Conservation (phyloP, 2,888 invertebrate species). For the Dasysyrphus tricinctus region DNA sequence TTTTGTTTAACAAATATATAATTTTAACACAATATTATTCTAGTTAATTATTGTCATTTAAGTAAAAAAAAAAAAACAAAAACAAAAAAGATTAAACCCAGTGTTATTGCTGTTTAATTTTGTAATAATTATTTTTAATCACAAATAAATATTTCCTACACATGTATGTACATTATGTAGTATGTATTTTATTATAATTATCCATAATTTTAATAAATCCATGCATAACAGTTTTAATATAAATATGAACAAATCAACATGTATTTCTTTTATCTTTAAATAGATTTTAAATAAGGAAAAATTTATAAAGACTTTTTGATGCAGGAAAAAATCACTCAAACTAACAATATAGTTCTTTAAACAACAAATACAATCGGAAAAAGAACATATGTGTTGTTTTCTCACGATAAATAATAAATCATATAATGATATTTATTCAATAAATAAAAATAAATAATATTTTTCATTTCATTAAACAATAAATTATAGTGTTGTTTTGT, state of each 20-base stretch:
- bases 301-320: constrained; percentile 19
- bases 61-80: neutral
- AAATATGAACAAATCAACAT: constrained; percentile 1
- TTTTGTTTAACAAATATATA: constrained; percentile 9
- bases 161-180: neutral
- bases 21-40: constrained; percentile 10
- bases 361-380: constrained; percentile 9
- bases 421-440: constrained; percentile 11
- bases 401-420: neutral
- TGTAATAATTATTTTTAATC: constrained; percentile 6
- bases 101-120: neutral
- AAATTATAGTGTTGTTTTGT: constrained; percentile 16
- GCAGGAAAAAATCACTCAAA: constrained; percentile 6
- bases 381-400: neutral
- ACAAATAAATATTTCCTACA: constrained; percentile 22
- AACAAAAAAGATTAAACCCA: constrained; percentile 8
- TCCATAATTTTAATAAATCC: constrained; percentile 17
- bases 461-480: constrained; percentile 34
- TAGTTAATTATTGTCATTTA: constrained; percentile 37
- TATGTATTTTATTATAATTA: constrained; percentile 15
- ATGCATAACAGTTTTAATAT: constrained; percentile 25
- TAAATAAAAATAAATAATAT: constrained; percentile 54
- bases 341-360: constrained; percentile 28
- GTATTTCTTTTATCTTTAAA: constrained; percentile 41
- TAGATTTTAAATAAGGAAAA: constrained; percentile 61